phyloP scores from a whole-genome alignment of 2,113 vertebrate species.

The Gallinago undulata region DNA sequence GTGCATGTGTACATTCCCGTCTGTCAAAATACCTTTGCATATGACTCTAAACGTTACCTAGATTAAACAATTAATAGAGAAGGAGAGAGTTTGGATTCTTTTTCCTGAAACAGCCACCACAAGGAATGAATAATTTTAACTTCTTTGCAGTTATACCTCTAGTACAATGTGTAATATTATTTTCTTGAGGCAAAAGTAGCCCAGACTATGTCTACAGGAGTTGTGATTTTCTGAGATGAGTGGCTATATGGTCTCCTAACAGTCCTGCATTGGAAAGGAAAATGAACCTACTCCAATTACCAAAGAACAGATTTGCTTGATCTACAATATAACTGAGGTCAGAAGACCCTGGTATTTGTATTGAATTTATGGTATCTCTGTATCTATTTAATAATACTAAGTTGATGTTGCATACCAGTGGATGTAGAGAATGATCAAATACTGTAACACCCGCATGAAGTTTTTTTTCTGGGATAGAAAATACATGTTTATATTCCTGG shows the following conservation, averaged over 20 bases:
- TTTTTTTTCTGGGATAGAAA: conserved; percentile 42
- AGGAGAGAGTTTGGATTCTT: neutral
- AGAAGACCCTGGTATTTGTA: conserved; percentile 40
- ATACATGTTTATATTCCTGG: conserved; percentile 53
- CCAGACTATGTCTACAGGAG: neutral
- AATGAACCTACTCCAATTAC: conserved; percentile 59
- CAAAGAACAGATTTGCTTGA: conserved; percentile 75
- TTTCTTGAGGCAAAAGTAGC: neutral
- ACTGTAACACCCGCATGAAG: conserved; percentile 19
- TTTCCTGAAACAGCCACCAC: neutral
- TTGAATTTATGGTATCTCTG: conserved; percentile 29
- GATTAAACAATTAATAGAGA: conserved; percentile 23
- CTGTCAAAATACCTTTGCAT: conserved; percentile 21
- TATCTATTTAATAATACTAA: conserved; percentile 36
- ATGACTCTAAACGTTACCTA: conserved; percentile 30
- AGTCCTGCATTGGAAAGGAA: conserved; percentile 43
- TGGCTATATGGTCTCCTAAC: neutral
- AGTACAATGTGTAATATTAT: neutral
- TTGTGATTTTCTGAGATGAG: neutral
- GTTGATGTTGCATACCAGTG: conserved; percentile 33
- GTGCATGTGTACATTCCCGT: conserved; percentile 56
- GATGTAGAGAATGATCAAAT: conserved; percentile 34
- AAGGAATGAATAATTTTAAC: neutral
- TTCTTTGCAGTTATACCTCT: conserved; percentile 4
- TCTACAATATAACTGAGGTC: conserved; percentile 20